Evolutionary conservation across 2,113 vertebrate species (phyloP), one percentile per base, ranked within the genome.

Genomic region (Notiomystis cincta): DNA sequence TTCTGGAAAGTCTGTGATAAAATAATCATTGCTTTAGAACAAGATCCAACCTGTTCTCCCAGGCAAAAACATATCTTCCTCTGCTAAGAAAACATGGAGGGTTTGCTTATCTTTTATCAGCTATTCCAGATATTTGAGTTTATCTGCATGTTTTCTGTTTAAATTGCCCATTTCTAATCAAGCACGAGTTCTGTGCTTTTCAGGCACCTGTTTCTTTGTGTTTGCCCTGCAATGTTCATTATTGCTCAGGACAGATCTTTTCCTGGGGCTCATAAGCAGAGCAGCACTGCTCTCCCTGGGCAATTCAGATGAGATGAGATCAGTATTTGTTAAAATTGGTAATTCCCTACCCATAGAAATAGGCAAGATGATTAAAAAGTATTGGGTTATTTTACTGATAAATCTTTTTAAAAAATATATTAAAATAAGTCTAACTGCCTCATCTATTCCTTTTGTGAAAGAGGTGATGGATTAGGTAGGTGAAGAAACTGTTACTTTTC

Each of bases 131-230:
- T 83, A 80, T 91, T 94, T 69, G 57, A 71, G 70, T 90, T 86
- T 93, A 93, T 89, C 88, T 97, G 27, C 82, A 97, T 96, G 75
- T 95, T 96, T 96, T 90, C 82, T 33, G 45, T 67, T 87, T 95
- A 87, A 88, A 72, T 10, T 81, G 67, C 44, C 85, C 51, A 30
- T 87, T 95, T 86, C 67, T 95, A 91, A 93, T 72, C 92, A 96
- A 96, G 89, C 35, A 87, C 65, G 6, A 12, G 31, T 66, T 79
- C 15, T 57, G 45, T 71, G 85, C 58, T 91, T 95, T 95, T 91
- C 83, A 96, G 91, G 83, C 75, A 94, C 31, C 10, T 53, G 25
- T 3, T 71, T 23, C 33, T 42, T 61, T 94, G 93, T 82, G 13
- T 78, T 95, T 95, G 82, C 30, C 69, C 45, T 76, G 42, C 69